Conservation (phyloP, 2,113 vertebrate genomes). For the Okapia johnstoni region DNA sequence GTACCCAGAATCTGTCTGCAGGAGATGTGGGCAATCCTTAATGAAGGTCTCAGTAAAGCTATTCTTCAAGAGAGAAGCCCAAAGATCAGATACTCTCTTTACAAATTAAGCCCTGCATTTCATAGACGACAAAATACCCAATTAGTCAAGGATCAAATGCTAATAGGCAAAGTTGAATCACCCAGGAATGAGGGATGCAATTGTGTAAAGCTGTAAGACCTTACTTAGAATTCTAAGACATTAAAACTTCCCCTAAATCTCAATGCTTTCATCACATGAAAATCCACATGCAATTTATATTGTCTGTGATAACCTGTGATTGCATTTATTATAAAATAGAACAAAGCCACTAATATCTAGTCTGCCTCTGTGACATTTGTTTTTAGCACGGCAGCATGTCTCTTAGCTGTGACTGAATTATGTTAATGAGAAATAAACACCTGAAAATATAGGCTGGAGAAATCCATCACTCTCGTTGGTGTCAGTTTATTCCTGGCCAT, state of each 20-base stretch:
- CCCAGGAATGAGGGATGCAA: not conserved
- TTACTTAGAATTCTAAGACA: slow-evolving; percentile 27
- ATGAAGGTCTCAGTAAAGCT: not conserved
- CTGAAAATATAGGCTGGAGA: not conserved
- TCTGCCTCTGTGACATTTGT: not conserved
- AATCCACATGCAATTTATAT: slow-evolving; percentile 30
- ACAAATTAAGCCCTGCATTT: slow-evolving; percentile 34
- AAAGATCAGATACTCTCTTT: not conserved
- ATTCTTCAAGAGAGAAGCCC: not conserved
- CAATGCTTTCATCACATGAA: slow-evolving; percentile 36
- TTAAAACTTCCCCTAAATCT: not conserved
- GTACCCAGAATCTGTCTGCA: slow-evolving; percentile 5
- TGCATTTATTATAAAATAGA: slow-evolving; percentile 30
- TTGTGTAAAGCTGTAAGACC: not conserved
- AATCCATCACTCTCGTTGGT: not conserved
- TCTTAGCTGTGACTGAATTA: not conserved
- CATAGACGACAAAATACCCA: slow-evolving; percentile 22
- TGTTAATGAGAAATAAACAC: slow-evolving; percentile 7
- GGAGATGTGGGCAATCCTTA: not conserved
- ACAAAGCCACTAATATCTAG: slow-evolving; percentile 27
- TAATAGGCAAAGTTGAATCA: not conserved
- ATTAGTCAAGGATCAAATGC: slow-evolving; percentile 27
- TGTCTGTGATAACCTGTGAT: slow-evolving; percentile 32
- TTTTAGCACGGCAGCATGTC: not conserved
- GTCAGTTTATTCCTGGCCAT: not conserved